Conservation (phyloP, 2,888 invertebrate genomes). For the Patella pellucida region DNA sequence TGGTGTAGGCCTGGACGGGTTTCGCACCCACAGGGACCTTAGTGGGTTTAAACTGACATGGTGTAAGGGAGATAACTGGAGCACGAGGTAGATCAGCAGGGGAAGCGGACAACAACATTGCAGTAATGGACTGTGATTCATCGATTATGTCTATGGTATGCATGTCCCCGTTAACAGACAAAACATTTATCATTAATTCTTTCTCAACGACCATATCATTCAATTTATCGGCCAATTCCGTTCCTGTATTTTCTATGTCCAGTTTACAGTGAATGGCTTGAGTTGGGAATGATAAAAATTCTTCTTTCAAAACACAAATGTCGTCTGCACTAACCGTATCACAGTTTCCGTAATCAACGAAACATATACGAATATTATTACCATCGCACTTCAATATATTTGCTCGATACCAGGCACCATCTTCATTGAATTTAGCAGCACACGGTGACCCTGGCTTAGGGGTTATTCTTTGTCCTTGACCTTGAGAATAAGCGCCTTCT, state of each 20-base stretch:
- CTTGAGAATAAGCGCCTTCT: slow-evolving; percentile 36
- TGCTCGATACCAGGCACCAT: slow-evolving; percentile 80
- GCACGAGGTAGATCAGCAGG: neutral
- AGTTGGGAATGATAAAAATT: slow-evolving; percentile 40
- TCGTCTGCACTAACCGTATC: slow-evolving; percentile 46
- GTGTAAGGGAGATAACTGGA: slow-evolving; percentile 15
- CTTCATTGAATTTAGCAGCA: slow-evolving; percentile 76
- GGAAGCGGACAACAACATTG: slow-evolving; percentile 13
- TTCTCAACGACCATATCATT: slow-evolving; percentile 26
- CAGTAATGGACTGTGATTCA: slow-evolving; percentile 19
- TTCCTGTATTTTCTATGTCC: slow-evolving; percentile 22
- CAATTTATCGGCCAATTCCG: slow-evolving; percentile 33
- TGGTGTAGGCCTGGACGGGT: slow-evolving; percentile 40
- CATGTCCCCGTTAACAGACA: slow-evolving; percentile 15
- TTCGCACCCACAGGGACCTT: slow-evolving; percentile 15
- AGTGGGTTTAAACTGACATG: slow-evolving; percentile 39
- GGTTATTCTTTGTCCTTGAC: slow-evolving; percentile 20
- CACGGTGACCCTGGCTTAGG: slow-evolving; percentile 75
- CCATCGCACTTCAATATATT: slow-evolving; percentile 73
- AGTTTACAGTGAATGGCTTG: slow-evolving; percentile 58
- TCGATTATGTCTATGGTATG: slow-evolving; percentile 26
- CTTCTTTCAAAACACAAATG: slow-evolving; percentile 22
- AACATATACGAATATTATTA: slow-evolving; percentile 73
- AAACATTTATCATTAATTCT: slow-evolving; percentile 21
- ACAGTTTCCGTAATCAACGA: slow-evolving; percentile 77